Base-by-base conservation (phyloP, 2,113 vertebrate species). In the Gymnobelideus leadbeateri region DNA sequence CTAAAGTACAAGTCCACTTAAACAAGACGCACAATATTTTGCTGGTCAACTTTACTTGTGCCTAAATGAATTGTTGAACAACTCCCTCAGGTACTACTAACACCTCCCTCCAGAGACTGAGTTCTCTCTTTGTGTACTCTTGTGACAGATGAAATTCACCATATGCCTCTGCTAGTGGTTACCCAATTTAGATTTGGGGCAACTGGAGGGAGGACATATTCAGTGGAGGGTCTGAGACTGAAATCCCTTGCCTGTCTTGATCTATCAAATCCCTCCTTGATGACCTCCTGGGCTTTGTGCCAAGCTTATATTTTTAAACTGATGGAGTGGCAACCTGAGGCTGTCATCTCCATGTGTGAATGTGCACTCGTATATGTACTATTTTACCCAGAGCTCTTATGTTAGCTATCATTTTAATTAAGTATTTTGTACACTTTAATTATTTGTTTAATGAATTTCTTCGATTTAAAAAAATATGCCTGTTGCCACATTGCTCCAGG, bases 281-380 rank as follows among this genome's bases (percentile, higher is more conserved):
- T 91, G 96, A 91, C 68, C 53, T 97, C 92, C 92, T 43, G 68
- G 97, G 96, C 95, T 84, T 53, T 46, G 68, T 46, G 96, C 93
- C 97, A 98, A 91, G 7, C 61, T 92, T 92, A 2, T 97, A 97
- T 97, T 96, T 98, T 96, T 97, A 96, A 96, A 96, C 26, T 53
- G 91, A 91, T 89, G 31, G 89, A 96, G 84, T 96, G 54, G 91
- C 52, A 91, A 47, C 91, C 55, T 89, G n/a, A 91, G 91, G 31
- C 57, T 97, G n/a, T 91, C 94, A 53, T 94, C 96, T 96, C 3
- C 47, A 94, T 77, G 26, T 90, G 89, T 52, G 46, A 92, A 91
- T 92, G 49, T 97, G 16, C 16, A 43, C 6, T 7, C 0, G 16
- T 50, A 61, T 92, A 61, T 92, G 51, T 95, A 94, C 93, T 91